These are phyloP conservation scores for Suricata suricatta DNA, from an alignment of 2,113 vertebrate species.

Conservation along the genomic window DNA sequence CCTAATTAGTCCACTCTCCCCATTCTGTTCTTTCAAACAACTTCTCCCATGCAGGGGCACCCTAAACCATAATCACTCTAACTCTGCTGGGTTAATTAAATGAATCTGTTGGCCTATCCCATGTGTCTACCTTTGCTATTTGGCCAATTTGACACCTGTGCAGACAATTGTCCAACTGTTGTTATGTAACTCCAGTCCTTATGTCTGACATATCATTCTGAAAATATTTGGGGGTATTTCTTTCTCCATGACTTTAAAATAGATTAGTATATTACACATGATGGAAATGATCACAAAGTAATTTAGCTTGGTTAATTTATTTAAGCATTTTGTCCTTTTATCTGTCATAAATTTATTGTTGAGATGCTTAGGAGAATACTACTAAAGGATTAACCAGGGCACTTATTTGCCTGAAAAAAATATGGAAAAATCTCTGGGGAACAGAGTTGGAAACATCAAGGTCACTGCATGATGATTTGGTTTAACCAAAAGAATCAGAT, in stretches of 20 bases:
- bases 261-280: not conserved
- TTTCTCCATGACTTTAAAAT: slow-evolving; percentile 28
- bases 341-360: not conserved
- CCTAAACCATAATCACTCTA: not conserved
- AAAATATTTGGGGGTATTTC: not conserved
- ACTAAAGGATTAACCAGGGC: not conserved
- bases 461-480: not conserved
- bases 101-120: not conserved
- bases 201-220: not conserved
- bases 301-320: slow-evolving; percentile 12
- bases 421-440: not conserved
- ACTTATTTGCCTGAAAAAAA: not conserved
- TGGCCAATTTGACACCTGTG: not conserved
- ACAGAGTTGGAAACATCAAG: not conserved
- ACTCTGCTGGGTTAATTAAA: not conserved
- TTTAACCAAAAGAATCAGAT: not conserved
- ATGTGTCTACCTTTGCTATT: not conserved
- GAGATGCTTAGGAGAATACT: not conserved
- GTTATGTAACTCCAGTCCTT: not conserved
- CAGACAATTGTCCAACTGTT: not conserved
- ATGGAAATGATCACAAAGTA: slow-evolving; percentile 13
- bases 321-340: not conserved
- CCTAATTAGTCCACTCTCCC: not conserved
- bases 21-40: not conserved
- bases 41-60: not conserved